Evolutionary conservation across 2,888 invertebrate species (phyloP), one percentile per base, ranked within the genome.

Genomic region (Drosophila phalerata): DNA sequence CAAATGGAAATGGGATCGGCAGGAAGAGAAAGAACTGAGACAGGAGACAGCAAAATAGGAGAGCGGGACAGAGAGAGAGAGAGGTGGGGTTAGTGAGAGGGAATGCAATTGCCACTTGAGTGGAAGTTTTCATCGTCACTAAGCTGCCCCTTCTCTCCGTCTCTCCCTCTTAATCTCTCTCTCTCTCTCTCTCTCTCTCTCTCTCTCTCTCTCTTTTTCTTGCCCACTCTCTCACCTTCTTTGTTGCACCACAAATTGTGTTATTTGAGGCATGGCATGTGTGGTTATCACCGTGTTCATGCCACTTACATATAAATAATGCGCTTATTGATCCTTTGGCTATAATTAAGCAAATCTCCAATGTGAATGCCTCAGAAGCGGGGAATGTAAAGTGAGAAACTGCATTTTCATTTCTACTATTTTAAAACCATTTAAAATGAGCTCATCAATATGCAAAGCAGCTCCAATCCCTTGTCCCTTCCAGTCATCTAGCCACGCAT

Each of bases 241-340:
- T 15, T 11, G 13, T 22, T 9, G 25, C 28, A 43, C 45, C 69
- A 61, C 73, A 69, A 72, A 61, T 61, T 47, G 55, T 72, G 69
- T 71, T 81, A 69, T 76, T 72, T 78, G 75, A 73, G 69, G 67
- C 69, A 30, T 70, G 69, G 56, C 79, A 79, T 80, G 67, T 28
- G 53, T 30, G 71, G 69, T 60, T 69, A 22, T 42, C 55, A 40
- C 11, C 64, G 19, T 19, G 1, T 19, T 19, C 19, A 25, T 25
- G 25, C 25, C 25, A 25, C 25, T 25, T 38, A 62, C 49, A 66
- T 38, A 69, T 67, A 73, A 62, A 69, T 79, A 76, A 79, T 70
- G 64, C 67, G 81, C 70, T 70, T 73, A 69, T 75, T 69, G 69
- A 63, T 67, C 64, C 57, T 63, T 61, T 45, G 67, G 57, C 73